Evolutionary conservation across 1,140 invertebrate genomes (phyloP), one percentile per base, ranked within the genome.

Genomic region (Papilio dardanus): DNA sequence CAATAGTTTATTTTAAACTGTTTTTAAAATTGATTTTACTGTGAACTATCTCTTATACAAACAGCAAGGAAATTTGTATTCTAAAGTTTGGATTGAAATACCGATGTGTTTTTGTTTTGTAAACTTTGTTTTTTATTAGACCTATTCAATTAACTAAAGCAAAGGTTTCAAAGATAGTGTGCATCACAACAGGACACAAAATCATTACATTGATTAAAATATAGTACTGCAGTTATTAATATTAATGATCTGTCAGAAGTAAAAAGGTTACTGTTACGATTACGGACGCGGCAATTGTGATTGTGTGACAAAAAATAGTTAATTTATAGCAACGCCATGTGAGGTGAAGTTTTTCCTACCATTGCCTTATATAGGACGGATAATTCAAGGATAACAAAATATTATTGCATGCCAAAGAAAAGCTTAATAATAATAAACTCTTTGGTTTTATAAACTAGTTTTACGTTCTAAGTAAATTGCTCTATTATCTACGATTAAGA

Each of bases 11-110:
- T 40, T 69, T 69, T 50, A 28, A 69, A 69, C 37, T 8, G 16
- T 24, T 71, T 37, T 71, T 71, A 46, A 12, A 69, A 28, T 69
- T 46, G 35, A 42, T 69, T 69, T 37, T 24, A 69, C 21, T 42
- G 21, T 21, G 24, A 21, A 28, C 7, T 28, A 24, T 58, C 5
- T 21, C 10, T 62, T 30, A 30, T 46, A 16, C n/a, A 46, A 46
- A 8, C 12, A 37, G 42, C 42, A 46, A 7, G 4, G 42, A 46
- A 46, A 46, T n/a, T 24, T 24, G 21, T 54, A 21, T 54, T 54
- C 24, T 54, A 1, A n/a, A n/a, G n/a, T n/a, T n/a, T n/a, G n/a
- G n/a, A n/a, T n/a, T n/a, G n/a, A n/a, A n/a, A n/a, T n/a, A n/a
- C n/a, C n/a, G n/a, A n/a, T n/a, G n/a, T n/a, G n/a, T n/a, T n/a